phyloP scores from a whole-genome alignment of 2,888 invertebrate species.

The Yponomeuta malinellus region DNA sequence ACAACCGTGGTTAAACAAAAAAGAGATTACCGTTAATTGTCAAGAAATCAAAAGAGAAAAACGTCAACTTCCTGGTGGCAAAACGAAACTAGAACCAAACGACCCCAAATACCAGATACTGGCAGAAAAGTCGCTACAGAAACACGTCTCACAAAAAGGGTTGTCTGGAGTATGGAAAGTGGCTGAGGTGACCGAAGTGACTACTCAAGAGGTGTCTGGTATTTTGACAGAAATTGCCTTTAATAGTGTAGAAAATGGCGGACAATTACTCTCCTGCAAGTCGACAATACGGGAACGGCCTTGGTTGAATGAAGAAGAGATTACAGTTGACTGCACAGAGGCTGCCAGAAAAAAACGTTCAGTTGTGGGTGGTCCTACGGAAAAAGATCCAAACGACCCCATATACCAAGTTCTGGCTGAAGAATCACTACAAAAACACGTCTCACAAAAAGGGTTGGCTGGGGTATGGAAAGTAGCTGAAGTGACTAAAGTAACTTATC shows the following conservation, averaged over 20 bases:
- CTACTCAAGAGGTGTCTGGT: conserved; percentile 58
- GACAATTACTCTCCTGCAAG: conserved; percentile 36
- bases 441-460: conserved; percentile 18
- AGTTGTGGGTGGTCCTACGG: conserved; percentile 36
- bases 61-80: conserved; percentile 15
- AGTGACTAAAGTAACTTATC: conserved; percentile 45
- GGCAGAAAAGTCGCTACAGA: conserved; percentile 33
- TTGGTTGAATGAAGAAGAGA: conserved; percentile 27
- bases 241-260: conserved; percentile 48
- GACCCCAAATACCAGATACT: conserved; percentile 28
- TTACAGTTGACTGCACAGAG: conserved; percentile 23
- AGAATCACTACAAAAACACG: conserved; percentile 28
- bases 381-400: conserved; percentile 25
- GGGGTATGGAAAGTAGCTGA: conserved; percentile 30
- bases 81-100: conserved; percentile 24
- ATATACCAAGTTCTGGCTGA: conserved; percentile 26
- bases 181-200: conserved; percentile 44
- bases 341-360: conserved; percentile 26
- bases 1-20: conserved; percentile 13
- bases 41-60: conserved; percentile 11
- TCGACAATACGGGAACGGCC: conserved; percentile 27
- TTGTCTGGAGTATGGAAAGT: conserved; percentile 29
- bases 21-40: conserved; percentile 11
- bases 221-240: conserved; percentile 43
- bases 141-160: conserved; percentile 30